Evolutionary conservation across 2,888 invertebrate genomes (phyloP).

Genomic region (Pandemis cinnamomeana): DNA sequence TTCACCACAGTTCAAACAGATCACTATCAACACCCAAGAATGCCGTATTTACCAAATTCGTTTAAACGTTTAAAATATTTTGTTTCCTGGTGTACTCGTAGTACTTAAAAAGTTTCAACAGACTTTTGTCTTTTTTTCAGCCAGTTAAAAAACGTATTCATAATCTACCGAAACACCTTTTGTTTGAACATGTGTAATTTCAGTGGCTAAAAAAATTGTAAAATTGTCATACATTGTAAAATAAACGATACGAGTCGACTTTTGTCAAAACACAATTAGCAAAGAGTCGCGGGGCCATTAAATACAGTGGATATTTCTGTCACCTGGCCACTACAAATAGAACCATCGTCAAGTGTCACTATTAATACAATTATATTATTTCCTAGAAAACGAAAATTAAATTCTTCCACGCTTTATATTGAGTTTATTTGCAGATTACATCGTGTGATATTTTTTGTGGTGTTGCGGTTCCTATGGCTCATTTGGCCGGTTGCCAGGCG

Average conservation of each 20-base stretch:
- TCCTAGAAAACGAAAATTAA: constrained; percentile 52
- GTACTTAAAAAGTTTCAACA: too few relatives aligned
- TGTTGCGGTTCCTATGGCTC: constrained; percentile 47
- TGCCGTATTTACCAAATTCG: background rate
- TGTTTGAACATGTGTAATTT: background rate
- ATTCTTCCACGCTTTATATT: constrained; percentile 49
- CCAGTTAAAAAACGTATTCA: too few relatives aligned
- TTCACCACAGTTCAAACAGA: constrained; percentile 7
- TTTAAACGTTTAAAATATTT: constrained; percentile 20
- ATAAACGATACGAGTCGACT: background rate
- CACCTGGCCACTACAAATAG: constrained; percentile 42
- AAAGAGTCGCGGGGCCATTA: constrained; percentile 1
- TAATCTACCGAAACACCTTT: background rate
- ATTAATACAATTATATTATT: constrained; percentile 52
- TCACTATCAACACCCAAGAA: constrained; percentile 19
- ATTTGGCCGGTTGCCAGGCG: constrained; percentile 52
- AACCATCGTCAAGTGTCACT: constrained; percentile 39
- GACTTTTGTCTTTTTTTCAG: background rate
- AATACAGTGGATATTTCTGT: constrained; percentile 38
- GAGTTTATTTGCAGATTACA: constrained; percentile 44
- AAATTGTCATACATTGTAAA: background rate
- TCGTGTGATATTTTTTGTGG: constrained; percentile 52
- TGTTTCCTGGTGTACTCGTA: too few relatives aligned
- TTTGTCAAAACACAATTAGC: constrained; percentile 28
- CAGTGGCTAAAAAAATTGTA: background rate